Evolutionary conservation across 2,888 invertebrate species (phyloP).

Genomic region (Leucania comma): DNA sequence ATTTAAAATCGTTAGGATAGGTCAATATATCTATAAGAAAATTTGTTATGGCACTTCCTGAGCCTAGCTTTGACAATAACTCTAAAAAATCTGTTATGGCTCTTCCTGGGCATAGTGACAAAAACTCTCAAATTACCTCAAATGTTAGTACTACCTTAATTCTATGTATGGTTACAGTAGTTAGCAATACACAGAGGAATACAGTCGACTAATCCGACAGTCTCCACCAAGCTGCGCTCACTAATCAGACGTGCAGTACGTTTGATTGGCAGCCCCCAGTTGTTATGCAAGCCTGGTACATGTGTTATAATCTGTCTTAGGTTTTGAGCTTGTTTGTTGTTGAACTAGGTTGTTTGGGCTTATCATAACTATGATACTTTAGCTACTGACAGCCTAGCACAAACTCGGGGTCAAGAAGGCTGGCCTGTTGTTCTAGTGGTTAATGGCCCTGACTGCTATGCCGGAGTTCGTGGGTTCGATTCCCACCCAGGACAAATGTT

Average conservation of each 20-base stretch:
- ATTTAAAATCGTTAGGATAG: too few relatives aligned
- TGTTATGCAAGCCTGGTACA: background rate
- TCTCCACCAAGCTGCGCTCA: conserved; percentile 1
- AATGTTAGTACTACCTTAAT: background rate
- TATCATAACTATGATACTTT: too few relatives aligned
- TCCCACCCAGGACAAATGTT: too few relatives aligned
- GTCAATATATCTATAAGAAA: too few relatives aligned
- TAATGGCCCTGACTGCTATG: too few relatives aligned
- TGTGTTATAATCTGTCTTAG: background rate
- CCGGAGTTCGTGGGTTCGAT: too few relatives aligned
- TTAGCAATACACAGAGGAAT: conserved; percentile 13
- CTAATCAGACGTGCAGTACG: conserved; percentile 38
- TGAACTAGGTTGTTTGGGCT: background rate
- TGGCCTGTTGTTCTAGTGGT: too few relatives aligned
- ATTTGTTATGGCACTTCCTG: background rate
- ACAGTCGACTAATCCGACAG: conserved; percentile 12
- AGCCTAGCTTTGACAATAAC: background rate
- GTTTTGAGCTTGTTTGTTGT: background rate
- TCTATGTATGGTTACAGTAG: background rate
- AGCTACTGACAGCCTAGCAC: too few relatives aligned
- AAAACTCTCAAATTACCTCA: background rate
- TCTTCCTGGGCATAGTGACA: too few relatives aligned
- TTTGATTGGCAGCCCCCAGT: conserved; percentile 16
- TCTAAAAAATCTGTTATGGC: too few relatives aligned
- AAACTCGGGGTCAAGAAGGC: too few relatives aligned